phyloP scores from a whole-genome alignment of 2,797 vertebrate genomes.

The Acanthopagrus latus region DNA sequence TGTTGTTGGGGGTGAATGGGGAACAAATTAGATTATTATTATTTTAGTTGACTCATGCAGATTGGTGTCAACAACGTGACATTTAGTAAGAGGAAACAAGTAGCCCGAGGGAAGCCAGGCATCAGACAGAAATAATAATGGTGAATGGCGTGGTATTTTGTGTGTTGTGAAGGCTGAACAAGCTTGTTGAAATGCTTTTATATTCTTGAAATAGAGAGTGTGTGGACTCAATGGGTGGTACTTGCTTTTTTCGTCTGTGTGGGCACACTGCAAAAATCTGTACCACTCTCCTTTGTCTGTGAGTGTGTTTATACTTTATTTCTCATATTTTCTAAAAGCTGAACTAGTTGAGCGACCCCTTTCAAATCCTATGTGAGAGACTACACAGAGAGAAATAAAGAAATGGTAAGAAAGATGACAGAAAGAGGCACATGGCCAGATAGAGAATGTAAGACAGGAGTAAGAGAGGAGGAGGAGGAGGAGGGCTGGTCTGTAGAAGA shows the following conservation, averaged over 20 bases:
- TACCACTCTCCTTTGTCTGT: slow-evolving; percentile 12
- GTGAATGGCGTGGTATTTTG: neutral
- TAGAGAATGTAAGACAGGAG: slow-evolving; percentile 59
- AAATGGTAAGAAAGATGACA: slow-evolving; percentile 29
- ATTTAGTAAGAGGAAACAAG: slow-evolving; percentile 6
- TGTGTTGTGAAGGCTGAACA: slow-evolving; percentile 13
- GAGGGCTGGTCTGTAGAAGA: slow-evolving; percentile 46
- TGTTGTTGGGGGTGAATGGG: neutral
- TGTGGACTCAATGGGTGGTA: neutral
- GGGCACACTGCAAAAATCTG: neutral
- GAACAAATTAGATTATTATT: neutral
- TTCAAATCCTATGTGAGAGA: slow-evolving; percentile 46
- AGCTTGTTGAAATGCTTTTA: slow-evolving; percentile 4
- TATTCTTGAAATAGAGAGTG: neutral
- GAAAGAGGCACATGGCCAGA: slow-evolving; percentile 53
- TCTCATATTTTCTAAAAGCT: slow-evolving; percentile 17
- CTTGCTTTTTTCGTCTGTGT: slow-evolving; percentile 1
- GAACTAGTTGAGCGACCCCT: neutral
- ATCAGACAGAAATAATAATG: neutral
- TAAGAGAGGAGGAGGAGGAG: slow-evolving; percentile 37
- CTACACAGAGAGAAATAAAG: slow-evolving; percentile 24
- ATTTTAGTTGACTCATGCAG: neutral
- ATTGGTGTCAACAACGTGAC: slow-evolving; percentile 16
- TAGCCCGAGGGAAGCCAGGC: neutral
- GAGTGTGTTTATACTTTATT: slow-evolving; percentile 21